Base-by-base conservation (phyloP, 2,888 invertebrate genomes). In the Polylopha cassiicola region DNA sequence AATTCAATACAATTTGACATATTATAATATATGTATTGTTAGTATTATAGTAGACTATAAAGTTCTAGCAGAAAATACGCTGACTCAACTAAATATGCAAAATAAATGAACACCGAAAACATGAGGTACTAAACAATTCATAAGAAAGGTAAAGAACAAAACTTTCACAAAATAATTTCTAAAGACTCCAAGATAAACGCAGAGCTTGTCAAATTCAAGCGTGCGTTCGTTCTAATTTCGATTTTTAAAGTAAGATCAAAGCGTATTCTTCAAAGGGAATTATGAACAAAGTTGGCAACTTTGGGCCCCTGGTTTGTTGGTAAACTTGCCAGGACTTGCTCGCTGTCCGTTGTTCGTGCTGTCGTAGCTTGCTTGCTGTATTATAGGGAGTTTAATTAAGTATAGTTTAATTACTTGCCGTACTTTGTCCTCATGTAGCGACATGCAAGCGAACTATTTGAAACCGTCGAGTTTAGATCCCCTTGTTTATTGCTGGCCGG, bases 261-360 rank as follows among this genome's bases (percentile, higher is more conserved):
- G 56, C 47, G 58, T 42, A 50, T 47, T 48, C 67, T 70, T 70
- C 65, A 69, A 75, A 73, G 72, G 65, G 66, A 70, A 68, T 76
- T 75, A 73, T 73, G 72, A 62, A 68, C 64, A 65, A 71, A 72
- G 69, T 75, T 73, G 53, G 61, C 58, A 67, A 68, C 65, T 67
- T 66, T 57, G 65, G 71, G 65, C 65, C 58, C 68, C 64, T 59
- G 67, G 67, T 67, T 69, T 70, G 71, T 71, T 69, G 64, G 60
- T 58, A 50, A 69, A 70, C 58, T 72, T 67, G 50, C 37, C 48
- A 51, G 50, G 46, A 36, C 45, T 43, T 38, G 41, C 37, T 34
- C 31, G 42, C 41, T 57, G 58, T 58, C 58, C 64, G 58, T 51
- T 61, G 61, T 56, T 63, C 52, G 48, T 54, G 51, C 41, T 41